A percentile compares a stretch with the other conserved stretches of the same genome.
These are phyloP conservation scores for Jaculus jaculus DNA, from an alignment of 2,113 vertebrate genomes.

Conservation along the genomic window DNA sequence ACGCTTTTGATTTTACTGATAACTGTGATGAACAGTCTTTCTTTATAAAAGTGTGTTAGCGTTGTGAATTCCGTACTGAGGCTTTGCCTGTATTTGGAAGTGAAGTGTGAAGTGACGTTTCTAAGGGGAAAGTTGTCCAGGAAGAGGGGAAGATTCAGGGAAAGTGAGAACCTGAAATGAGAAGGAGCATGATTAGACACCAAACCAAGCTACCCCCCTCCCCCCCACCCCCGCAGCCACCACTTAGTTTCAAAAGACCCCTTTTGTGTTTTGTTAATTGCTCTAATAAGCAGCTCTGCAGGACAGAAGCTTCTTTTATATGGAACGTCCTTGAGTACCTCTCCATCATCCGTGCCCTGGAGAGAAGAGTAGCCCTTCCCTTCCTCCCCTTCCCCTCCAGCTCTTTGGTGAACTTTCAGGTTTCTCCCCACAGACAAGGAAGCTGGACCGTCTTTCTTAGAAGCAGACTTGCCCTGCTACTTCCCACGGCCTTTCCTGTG, in stretches of 20 bases:
- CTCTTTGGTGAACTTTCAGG: conserved; percentile 22
- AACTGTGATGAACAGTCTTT: background rate
- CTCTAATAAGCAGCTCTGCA: conserved; percentile 40
- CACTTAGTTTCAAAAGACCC: background rate
- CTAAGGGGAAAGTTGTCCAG: conserved; percentile 3
- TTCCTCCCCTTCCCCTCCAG: background rate
- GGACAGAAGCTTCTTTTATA: background rate
- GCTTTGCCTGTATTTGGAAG: background rate
- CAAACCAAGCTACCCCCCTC: background rate
- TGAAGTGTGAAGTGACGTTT: conserved; percentile 10
- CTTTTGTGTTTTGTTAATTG: conserved; percentile 67
- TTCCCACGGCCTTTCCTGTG: background rate
- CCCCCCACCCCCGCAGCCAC: background rate
- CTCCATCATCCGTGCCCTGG: background rate
- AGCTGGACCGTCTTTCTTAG: conserved; percentile 25
- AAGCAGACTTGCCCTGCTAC: background rate
- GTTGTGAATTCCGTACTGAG: background rate
- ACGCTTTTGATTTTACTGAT: background rate
- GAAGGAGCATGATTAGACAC: background rate
- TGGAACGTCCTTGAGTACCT: background rate
- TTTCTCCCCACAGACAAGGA: background rate
- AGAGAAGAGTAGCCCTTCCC: background rate
- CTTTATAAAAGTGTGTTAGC: background rate
- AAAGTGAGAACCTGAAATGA: background rate
- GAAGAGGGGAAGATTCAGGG: background rate